Percentiles rank a stretch among this genome's conserved stretches.
These are phyloP conservation scores for Numida meleagris DNA, from an alignment of 2,113 vertebrate genomes.

Conservation along the genomic window DNA sequence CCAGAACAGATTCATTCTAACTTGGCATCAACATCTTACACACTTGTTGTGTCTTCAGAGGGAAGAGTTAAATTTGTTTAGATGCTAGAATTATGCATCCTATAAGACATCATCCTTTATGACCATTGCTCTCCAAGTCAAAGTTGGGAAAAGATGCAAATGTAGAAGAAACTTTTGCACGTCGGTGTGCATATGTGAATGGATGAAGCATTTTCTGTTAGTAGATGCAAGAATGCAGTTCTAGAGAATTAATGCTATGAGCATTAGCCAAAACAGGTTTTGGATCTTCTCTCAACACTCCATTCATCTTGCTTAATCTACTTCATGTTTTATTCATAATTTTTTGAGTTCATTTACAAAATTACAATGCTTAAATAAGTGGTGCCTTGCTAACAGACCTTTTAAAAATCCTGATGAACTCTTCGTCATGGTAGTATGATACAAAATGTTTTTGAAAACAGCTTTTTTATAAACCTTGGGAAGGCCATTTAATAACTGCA, in stretches of 20 bases:
- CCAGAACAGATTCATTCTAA: not conserved
- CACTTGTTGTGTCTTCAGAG: not conserved
- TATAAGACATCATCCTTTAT: not conserved
- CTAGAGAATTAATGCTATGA: conserved; percentile 36
- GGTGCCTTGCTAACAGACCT: conserved; percentile 47
- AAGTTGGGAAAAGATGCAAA: not conserved
- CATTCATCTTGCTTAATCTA: conserved; percentile 63
- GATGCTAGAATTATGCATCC: not conserved
- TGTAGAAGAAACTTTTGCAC: not conserved
- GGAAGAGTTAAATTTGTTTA: not conserved
- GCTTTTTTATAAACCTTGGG: conserved; percentile 17
- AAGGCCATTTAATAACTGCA: conserved; percentile 55
- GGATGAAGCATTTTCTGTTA: not conserved
- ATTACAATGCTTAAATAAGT: conserved; percentile 58
- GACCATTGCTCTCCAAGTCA: not conserved
- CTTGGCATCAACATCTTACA: not conserved
- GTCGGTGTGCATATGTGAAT: not conserved
- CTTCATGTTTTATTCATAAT: conserved; percentile 69
- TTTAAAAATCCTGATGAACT: conserved; percentile 44
- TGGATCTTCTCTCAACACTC: conserved; percentile 47
- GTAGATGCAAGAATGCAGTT: conserved; percentile 9
- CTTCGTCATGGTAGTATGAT: conserved; percentile 1
- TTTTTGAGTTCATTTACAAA: conserved; percentile 48
- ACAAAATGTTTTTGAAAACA: conserved; percentile 43
- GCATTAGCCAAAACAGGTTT: conserved; percentile 59